These are phyloP conservation scores for Cassiopea andromeda DNA, from an alignment of 30 jellyfish, hydroid and myxozoan species.

Conservation along the genomic window DNA sequence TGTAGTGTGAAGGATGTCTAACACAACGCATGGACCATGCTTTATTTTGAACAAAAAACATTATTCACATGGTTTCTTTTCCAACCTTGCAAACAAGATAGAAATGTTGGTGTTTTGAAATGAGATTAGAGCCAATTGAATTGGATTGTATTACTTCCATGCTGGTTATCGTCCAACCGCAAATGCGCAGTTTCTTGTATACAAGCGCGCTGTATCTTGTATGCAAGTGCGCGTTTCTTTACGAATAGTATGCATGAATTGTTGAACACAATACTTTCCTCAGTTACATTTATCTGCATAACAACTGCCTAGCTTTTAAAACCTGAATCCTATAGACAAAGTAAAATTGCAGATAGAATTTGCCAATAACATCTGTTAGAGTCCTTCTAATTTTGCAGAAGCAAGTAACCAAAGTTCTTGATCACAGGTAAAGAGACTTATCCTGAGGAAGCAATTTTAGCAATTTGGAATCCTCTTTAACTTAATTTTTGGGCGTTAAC, in stretches of 20 bases:
- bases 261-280: background rate
- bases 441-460: background rate
- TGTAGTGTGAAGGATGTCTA: no score
- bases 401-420: background rate
- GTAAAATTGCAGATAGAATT: background rate
- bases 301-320: background rate
- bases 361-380: slow-evolving; percentile 8
- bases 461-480: background rate
- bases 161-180: slow-evolving; percentile 17
- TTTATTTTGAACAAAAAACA: no score
- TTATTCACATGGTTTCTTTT: no score
- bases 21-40: no score
- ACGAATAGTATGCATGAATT: background rate
- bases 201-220: no score
- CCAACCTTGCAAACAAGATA: no score
- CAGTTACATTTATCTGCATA: background rate
- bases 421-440: background rate
- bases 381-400: background rate
- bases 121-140: slow-evolving; percentile 13
- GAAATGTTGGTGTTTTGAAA: background rate
- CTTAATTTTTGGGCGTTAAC: background rate
- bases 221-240: background rate
- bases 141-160: background rate
- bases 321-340: background rate
- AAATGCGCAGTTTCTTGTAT: background rate